Evolutionary conservation across 2,797 vertebrate species (phyloP).

Genomic region (Caiman crocodilus): DNA sequence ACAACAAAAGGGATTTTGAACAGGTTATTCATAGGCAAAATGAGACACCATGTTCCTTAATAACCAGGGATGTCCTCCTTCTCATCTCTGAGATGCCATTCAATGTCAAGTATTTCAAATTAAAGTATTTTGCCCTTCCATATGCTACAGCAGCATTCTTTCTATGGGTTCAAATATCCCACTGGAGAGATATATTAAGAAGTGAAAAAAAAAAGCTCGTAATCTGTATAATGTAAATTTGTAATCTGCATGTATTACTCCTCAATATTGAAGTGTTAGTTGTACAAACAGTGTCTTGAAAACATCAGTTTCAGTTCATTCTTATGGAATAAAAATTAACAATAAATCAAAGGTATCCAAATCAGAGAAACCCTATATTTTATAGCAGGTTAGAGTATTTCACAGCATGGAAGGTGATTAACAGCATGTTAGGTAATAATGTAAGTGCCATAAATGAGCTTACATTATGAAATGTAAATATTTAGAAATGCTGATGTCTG

Average conservation of each 20-base stretch:
- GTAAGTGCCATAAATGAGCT: conserved; percentile 74
- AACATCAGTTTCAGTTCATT: conserved; percentile 47
- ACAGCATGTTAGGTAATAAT: conserved; percentile 75
- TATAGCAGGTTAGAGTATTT: conserved; percentile 65
- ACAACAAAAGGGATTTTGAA: neutral
- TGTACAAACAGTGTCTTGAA: conserved; percentile 38
- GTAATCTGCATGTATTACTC: neutral
- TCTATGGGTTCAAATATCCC: neutral
- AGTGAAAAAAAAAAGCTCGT: neutral
- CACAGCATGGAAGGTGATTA: conserved; percentile 74
- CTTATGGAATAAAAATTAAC: conserved; percentile 41
- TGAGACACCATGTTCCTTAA: neutral
- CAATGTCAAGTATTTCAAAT: neutral
- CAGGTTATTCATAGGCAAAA: neutral
- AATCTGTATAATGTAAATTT: neutral
- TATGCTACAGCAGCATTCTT: neutral
- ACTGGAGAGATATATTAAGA: neutral
- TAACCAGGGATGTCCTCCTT: accelerated
- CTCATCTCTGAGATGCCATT: neutral
- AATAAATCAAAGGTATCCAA: conserved; percentile 54
- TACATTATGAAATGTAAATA: conserved; percentile 75
- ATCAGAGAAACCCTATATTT: conserved; percentile 48
- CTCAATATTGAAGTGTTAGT: neutral
- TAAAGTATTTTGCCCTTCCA: neutral
- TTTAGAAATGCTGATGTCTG: conserved; percentile 33